These are phyloP conservation scores for Globodera rostochiensis DNA, from an alignment of 1,140 invertebrate species.

Conservation along the genomic window DNA sequence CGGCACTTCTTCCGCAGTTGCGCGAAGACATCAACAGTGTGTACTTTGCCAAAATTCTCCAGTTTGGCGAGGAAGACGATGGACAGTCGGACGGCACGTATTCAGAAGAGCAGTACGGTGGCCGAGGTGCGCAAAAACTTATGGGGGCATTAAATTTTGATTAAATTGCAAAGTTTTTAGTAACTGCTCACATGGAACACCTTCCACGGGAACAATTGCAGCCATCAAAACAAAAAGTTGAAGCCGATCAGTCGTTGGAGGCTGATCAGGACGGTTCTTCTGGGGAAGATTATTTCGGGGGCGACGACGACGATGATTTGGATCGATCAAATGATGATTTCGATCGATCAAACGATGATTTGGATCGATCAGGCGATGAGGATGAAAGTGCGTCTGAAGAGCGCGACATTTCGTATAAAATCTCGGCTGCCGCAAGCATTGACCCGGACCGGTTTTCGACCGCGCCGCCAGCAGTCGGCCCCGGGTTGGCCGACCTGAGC, in stretches of 20 bases:
- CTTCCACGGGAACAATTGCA: background rate
- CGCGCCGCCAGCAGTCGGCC: background rate
- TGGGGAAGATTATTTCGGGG: background rate
- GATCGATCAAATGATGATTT: background rate
- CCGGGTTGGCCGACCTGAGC: constrained; percentile 4
- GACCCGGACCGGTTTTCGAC: background rate
- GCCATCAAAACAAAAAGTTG: background rate
- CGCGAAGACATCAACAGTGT: background rate
- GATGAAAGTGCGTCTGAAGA: background rate
- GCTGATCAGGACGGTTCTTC: background rate
- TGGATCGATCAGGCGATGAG: background rate
- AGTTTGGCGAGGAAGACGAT: constrained; percentile 13
- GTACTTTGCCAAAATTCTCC: constrained; percentile 19
- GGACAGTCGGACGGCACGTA: too few species aligned
- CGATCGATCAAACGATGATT: background rate
- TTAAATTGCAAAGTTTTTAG: background rate
- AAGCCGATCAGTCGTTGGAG: background rate
- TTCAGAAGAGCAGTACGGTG: background rate
- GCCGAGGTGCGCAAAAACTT: background rate
- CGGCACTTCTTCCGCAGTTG: background rate
- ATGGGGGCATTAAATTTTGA: too few species aligned
- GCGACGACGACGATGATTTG: background rate
- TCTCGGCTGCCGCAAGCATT: background rate
- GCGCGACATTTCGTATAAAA: background rate
- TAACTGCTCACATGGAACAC: background rate